Percentiles rank a stretch among this genome's conserved stretches.
phyloP scores from a whole-genome alignment of 2,888 invertebrate genomes.

The Ormyrus nitidulus region DNA sequence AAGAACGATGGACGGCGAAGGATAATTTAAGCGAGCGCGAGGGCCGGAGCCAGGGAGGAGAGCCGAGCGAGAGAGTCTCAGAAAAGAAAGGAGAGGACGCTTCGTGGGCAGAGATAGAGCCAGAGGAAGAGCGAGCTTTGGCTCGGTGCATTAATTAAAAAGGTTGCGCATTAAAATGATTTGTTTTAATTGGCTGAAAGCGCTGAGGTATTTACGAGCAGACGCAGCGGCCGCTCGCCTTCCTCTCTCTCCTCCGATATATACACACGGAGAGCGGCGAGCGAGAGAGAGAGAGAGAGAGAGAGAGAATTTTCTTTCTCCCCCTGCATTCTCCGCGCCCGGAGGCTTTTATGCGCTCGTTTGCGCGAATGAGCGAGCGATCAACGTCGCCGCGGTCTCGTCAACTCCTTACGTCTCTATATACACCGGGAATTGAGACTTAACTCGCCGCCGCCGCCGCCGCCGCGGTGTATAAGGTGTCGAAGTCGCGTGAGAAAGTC shows the following conservation, averaged over 20 bases:
- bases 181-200: constrained; percentile 76
- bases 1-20: constrained; percentile 35
- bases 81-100: too few relatives aligned
- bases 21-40: constrained; percentile 47
- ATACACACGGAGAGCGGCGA: not conserved
- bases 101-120: too few relatives aligned
- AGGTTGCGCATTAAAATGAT: constrained; percentile 76
- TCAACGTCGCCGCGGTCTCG: constrained; percentile 56
- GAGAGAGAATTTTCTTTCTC: constrained; percentile 2
- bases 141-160: constrained; percentile 74
- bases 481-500: constrained; percentile 36
- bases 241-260: not conserved
- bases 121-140: constrained; percentile 43
- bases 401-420: constrained; percentile 51
- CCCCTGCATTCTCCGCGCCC: not conserved
- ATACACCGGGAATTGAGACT: constrained; percentile 35
- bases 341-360: constrained; percentile 56
- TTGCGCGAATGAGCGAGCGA: constrained; percentile 43
- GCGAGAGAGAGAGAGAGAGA: not conserved
- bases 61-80: constrained; percentile 43
- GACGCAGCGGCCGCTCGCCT: constrained; percentile 60
- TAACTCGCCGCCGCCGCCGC: not conserved
- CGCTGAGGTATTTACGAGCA: constrained; percentile 75
- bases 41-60: not conserved
- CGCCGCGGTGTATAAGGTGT: not conserved